Evolutionary conservation across 2,797 vertebrate genomes (phyloP), one percentile per base, ranked within the genome.

Genomic region (Euthynnus affinis): DNA sequence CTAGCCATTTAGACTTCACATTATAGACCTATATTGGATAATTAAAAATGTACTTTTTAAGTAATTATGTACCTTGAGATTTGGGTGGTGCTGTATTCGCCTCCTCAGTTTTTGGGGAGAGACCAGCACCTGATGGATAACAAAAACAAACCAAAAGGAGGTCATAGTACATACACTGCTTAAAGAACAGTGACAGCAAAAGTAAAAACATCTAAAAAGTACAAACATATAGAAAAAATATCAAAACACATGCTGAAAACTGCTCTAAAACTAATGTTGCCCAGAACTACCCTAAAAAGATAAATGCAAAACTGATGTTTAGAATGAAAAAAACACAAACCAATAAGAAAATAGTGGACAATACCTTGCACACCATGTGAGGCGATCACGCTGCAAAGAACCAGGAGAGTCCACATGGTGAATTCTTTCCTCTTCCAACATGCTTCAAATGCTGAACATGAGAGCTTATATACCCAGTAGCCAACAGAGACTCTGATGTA

Each of bases 381-480:
- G 29, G 46, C 2, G 13, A 92, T 23, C 67, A 87, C 67, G 6
- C 62, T n/a, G 61, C 82, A 90, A 23, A 93, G 71, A 76, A 92
- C 7, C 69, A 91, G 2, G 5, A 92, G 78, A 63, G 83, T 77
- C 91, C 81, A 88, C 90, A 93, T 92, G 63, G 22, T 81, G 58
- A 70, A 62, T 86, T 4, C 0, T 20, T 78, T 80, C 61, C 17
- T 58, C 46, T 77, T 51, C 67, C 70, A 73, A 49, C 15, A 18
- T 92, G 76, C 42, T 64, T 66, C 20, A 78, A 22, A 53, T 46
- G 17, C 55, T 79, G 15, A 69, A 40, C 18, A 9, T 0, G 3
- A 68, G 18, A n/a, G 46, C 51, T 92, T 92, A 83, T 90, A 92
- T 92, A 81, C 37, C 59, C 68, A 52, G 52, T 17, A 32, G 59